Conservation (phyloP, 2,113 vertebrate species). For the Meriones unguiculatus region DNA sequence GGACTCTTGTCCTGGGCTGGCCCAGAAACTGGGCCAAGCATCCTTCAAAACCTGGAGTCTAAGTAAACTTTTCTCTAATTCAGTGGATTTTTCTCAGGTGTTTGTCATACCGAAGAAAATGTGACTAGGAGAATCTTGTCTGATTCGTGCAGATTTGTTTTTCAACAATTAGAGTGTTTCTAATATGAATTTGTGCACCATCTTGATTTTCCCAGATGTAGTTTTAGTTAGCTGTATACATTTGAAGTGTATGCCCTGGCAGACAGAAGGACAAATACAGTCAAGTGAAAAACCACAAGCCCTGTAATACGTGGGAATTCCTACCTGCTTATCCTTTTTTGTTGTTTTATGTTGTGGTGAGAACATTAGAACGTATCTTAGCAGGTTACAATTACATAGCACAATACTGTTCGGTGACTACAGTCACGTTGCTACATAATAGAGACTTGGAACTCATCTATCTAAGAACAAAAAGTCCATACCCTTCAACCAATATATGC, state of each 20-base stretch:
- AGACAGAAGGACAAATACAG: background rate
- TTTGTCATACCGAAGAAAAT: background rate
- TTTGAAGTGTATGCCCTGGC: background rate
- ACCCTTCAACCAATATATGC: background rate
- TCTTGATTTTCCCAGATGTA: background rate
- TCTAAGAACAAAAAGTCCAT: background rate
- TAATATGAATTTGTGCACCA: background rate
- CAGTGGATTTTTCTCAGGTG: background rate
- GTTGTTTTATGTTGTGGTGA: background rate
- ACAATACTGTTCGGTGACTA: background rate
- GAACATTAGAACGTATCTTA: background rate
- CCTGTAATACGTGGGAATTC: background rate
- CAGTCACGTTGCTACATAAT: background rate
- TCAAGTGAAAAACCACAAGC: background rate
- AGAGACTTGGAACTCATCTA: background rate
- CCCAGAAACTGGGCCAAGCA: background rate
- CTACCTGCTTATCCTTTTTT: background rate
- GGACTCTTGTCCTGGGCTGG: too few relatives aligned
- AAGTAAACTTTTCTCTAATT: background rate
- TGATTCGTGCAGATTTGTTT: background rate
- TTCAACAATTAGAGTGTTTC: background rate
- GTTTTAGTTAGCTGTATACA: background rate
- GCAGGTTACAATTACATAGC: background rate
- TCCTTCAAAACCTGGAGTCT: background rate
- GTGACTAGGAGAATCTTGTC: background rate